Evolutionary conservation across 2,888 invertebrate genomes (phyloP), one percentile per base, ranked within the genome.

Genomic region (Autographa pulchrina): DNA sequence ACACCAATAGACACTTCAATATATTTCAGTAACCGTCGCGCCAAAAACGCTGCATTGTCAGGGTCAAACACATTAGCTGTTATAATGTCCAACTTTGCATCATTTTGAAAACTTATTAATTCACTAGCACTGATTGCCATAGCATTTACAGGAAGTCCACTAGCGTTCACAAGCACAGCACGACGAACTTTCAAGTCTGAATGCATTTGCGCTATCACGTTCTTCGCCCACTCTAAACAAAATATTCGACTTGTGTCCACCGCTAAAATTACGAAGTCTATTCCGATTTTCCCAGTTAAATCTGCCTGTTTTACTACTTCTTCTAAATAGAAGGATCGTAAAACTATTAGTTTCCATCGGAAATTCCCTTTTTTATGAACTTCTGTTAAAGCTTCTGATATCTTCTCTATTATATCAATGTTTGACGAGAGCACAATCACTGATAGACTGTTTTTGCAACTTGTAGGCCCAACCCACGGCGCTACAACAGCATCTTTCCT

Each of bases 401-500:
- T 88, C 62, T 85, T 92, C 78, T 92, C 91, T 65, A 94, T 92
- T 11, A 94, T 92, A 77, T 93, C 90, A 16, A 88, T 86, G 71
- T 92, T 93, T 35, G 89, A 85, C 8, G 95, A 95, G n/a, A 95
- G 75, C 16, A 96, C 92, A 38, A 92, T 89, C 14, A 94, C 85
- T 9, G 93, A 90, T 65, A 96, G 78, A n/a, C 86, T 84, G 62
- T 95, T 95, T 86, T 89, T 93, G 74, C 80, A 90, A 76, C 90
- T 92, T 60, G 90, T 88, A 54, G 92, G 91, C 16, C 95, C 95
- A 62, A 94, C 87, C 96, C 96, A 96, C 0, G 94, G 94, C 1
- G 90, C 92, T 56, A 92, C 87, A 20, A 90, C 75, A 20, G 86
- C 72, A 66, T 92, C 88, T 70, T 93, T 90, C 78, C 92, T 90